Conservation (phyloP, 2,797 vertebrate species). For the Tachyglossus aculeatus region DNA sequence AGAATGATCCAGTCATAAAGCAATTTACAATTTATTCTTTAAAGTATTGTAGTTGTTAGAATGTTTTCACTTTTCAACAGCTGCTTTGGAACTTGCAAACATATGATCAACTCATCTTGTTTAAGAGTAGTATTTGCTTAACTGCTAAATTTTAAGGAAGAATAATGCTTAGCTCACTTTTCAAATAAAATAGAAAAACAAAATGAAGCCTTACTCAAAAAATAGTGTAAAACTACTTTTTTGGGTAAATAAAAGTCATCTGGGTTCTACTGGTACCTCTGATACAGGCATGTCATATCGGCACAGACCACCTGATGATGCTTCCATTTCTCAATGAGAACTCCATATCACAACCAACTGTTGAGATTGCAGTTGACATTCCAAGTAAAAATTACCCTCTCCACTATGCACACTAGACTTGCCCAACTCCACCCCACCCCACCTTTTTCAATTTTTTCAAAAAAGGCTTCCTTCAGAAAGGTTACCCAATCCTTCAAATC, state of each 20-base stretch:
- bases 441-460: no score
- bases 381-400: no score
- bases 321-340: no score
- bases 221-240: background rate
- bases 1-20: rapidly evolving
- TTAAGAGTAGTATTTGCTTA: background rate
- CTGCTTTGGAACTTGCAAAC: background rate
- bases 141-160: background rate
- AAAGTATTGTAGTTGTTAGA: background rate
- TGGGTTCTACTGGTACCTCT: no score
- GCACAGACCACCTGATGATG: no score
- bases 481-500: no score
- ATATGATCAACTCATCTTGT: background rate
- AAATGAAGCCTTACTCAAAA: background rate
- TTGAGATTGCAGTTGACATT: no score
- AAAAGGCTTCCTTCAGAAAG: no score
- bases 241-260: background rate
- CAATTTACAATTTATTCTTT: background rate
- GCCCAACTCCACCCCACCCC: no score
- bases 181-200: background rate
- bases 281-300: no score
- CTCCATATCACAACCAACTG: no score
- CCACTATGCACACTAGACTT: no score
- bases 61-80: background rate
- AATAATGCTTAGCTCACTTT: background rate